Evolutionary conservation across 2,888 invertebrate species (phyloP).

Genomic region (Leucoma salicis): DNA sequence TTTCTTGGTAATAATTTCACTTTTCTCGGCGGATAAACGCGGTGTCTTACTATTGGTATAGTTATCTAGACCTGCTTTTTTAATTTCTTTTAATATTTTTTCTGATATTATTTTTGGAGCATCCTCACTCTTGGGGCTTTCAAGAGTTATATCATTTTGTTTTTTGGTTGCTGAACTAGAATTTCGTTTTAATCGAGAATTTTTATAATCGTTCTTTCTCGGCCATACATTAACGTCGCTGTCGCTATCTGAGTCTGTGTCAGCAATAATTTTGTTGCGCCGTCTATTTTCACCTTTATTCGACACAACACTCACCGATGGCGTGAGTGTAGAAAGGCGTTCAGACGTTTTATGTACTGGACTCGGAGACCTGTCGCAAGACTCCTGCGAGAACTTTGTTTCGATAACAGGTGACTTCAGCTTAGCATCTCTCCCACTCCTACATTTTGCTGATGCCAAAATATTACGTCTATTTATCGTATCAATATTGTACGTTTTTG

Average conservation of each 20-base stretch:
- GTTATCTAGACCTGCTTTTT: slow-evolving; percentile 59
- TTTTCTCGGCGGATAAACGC: slow-evolving; percentile 40
- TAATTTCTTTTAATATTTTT: slow-evolving; percentile 62
- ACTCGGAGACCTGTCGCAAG: slow-evolving; percentile 74
- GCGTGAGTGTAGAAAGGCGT: slow-evolving; percentile 79
- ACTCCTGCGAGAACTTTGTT: slow-evolving; percentile 86
- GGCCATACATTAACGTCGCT: slow-evolving; percentile 67
- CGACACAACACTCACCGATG: slow-evolving; percentile 76
- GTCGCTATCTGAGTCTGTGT: slow-evolving; percentile 69
- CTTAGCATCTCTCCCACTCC: slow-evolving; percentile 90
- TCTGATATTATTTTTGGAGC: slow-evolving; percentile 57
- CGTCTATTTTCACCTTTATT: slow-evolving; percentile 77
- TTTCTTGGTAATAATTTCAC: slow-evolving; percentile 30
- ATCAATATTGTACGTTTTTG: slow-evolving; percentile 91
- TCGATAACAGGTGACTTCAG: slow-evolving; percentile 87
- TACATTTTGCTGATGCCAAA: slow-evolving; percentile 91
- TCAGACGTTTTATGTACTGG: slow-evolving; percentile 74
- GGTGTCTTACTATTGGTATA: slow-evolving; percentile 38
- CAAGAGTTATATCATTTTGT: slow-evolving; percentile 53
- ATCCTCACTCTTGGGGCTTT: slow-evolving; percentile 59
- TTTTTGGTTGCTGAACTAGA: slow-evolving; percentile 68
- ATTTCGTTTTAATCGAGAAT: slow-evolving; percentile 70
- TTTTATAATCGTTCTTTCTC: slow-evolving; percentile 73
- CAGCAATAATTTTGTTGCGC: slow-evolving; percentile 71
- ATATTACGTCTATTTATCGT: slow-evolving; percentile 94